Evolutionary conservation across 2,797 vertebrate species (phyloP).

Genomic region (Poeciliopsis paucimaculata): DNA sequence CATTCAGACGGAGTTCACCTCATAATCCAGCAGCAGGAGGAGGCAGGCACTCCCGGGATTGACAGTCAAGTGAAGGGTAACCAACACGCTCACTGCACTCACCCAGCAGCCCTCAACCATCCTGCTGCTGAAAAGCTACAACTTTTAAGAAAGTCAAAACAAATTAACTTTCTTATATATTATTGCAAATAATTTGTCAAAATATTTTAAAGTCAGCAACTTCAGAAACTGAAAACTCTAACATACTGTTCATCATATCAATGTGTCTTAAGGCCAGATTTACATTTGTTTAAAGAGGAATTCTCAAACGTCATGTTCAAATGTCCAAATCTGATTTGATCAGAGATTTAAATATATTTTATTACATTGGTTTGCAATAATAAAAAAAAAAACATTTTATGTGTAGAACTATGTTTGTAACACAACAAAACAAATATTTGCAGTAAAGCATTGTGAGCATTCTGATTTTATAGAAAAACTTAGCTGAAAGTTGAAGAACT

Average conservation of each 20-base stretch:
- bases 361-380: background rate
- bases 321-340: background rate
- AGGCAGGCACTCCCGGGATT: constrained; percentile 56
- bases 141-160: background rate
- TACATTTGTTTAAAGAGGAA: background rate
- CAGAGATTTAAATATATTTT: background rate
- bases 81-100: constrained; percentile 35
- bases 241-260: background rate
- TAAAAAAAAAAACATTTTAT: background rate
- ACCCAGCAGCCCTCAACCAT: constrained; percentile 11
- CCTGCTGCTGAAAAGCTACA: background rate
- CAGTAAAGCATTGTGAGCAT: no score
- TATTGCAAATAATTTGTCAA: background rate
- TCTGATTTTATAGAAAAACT: background rate
- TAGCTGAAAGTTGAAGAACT: background rate
- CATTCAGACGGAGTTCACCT: constrained; percentile 66
- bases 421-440: background rate
- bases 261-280: background rate
- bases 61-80: constrained; percentile 59
- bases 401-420: background rate
- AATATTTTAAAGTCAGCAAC: background rate
- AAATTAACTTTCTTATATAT: background rate
- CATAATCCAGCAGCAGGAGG: constrained; percentile 63
- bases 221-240: background rate
- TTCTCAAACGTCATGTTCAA: background rate